These are phyloP conservation scores for Dione juno DNA, from an alignment of 2,888 invertebrate species.

Conservation along the genomic window DNA sequence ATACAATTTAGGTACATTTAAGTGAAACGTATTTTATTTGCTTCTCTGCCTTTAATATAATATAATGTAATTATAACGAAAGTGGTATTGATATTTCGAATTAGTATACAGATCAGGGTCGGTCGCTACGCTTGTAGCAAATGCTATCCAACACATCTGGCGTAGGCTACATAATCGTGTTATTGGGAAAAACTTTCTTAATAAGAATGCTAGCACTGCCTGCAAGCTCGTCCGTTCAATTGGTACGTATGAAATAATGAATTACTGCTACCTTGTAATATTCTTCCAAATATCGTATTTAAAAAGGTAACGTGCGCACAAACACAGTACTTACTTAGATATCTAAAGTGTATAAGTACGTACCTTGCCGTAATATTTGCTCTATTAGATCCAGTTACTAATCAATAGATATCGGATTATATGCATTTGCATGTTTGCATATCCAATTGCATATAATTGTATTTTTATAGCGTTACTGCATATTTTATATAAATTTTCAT, in stretches of 20 bases:
- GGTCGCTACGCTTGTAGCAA: constrained; percentile 62
- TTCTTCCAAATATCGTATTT: background rate
- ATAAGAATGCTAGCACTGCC: constrained; percentile 69
- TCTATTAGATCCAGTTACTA: too few relatives aligned
- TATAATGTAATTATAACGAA: constrained; percentile 11
- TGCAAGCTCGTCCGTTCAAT: constrained; percentile 62
- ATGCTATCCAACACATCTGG: constrained; percentile 77
- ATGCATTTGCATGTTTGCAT: too few relatives aligned
- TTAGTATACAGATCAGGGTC: constrained; percentile 40
- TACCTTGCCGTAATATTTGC: too few relatives aligned
- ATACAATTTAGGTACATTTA: background rate
- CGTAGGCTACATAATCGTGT: constrained; percentile 79
- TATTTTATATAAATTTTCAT: too few relatives aligned
- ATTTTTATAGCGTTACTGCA: too few relatives aligned
- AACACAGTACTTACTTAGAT: background rate
- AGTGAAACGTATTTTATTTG: background rate
- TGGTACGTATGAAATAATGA: constrained; percentile 64
- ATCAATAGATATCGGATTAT: too few relatives aligned
- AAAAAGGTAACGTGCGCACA: background rate
- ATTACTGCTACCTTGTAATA: constrained; percentile 6
- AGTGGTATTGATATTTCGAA: constrained; percentile 29
- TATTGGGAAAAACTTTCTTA: constrained; percentile 82
- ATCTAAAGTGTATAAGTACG: background rate
- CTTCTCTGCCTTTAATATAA: background rate
- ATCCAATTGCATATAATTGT: too few relatives aligned